These are phyloP conservation scores for Bugulina stolonifera DNA, from an alignment of 2,888 invertebrate genomes.

Conservation along the genomic window DNA sequence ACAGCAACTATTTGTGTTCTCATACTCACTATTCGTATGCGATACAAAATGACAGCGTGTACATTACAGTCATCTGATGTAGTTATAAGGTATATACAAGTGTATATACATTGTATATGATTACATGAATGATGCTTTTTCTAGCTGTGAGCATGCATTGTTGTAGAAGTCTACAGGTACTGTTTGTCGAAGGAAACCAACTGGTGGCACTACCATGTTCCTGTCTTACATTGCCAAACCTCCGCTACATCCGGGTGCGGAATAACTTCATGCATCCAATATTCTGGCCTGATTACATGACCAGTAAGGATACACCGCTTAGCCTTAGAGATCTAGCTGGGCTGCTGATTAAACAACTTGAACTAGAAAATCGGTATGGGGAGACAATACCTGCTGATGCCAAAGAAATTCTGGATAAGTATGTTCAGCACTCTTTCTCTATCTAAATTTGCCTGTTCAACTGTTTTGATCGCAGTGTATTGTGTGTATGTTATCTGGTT, in stretches of 20 bases:
- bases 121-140: too few species aligned
- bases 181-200: conserved; percentile 51
- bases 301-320: conserved; percentile 35
- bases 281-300: conserved; percentile 44
- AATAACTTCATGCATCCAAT: conserved; percentile 52
- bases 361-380: conserved; percentile 16
- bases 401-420: conserved; percentile 1
- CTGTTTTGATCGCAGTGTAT: too few species aligned
- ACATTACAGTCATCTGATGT: too few species aligned
- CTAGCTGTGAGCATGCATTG: too few species aligned
- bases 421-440: too few species aligned
- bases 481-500: too few species aligned
- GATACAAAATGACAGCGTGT: too few species aligned
- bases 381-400: background rate
- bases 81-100: too few species aligned
- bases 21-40: too few species aligned
- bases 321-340: conserved; percentile 38
- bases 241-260: conserved; percentile 40
- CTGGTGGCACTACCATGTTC: conserved; percentile 43
- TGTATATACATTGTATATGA: too few species aligned
- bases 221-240: conserved; percentile 36
- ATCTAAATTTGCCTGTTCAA: too few species aligned
- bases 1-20: too few species aligned
- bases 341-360: conserved; percentile 30
- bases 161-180: conserved; percentile 38